These are phyloP conservation scores for Leptothorax acervorum DNA, from an alignment of 2,888 invertebrate genomes.

Conservation along the genomic window DNA sequence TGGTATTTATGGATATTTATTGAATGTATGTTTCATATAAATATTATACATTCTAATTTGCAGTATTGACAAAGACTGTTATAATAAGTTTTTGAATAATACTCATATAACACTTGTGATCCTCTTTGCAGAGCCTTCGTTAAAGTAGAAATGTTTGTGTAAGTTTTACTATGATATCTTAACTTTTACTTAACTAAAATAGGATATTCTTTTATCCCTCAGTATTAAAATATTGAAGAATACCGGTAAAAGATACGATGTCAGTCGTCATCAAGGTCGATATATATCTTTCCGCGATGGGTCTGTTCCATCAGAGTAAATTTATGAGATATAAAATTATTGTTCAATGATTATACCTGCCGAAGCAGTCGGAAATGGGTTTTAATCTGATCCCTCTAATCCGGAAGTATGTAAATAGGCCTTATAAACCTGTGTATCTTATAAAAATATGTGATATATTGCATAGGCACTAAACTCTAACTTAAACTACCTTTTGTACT, in stretches of 20 bases:
- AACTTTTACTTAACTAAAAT: neutral
- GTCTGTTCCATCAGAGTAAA: neutral
- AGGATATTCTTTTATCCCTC: neutral
- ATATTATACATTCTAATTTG: constrained; percentile 41
- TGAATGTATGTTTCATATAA: constrained; percentile 26
- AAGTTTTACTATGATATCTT: neutral
- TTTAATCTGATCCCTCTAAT: constrained; percentile 2
- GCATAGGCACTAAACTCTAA: constrained; percentile 61
- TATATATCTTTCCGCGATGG: constrained; percentile 10
- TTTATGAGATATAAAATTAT: constrained; percentile 14
- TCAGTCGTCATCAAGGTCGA: neutral
- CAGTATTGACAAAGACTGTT: constrained; percentile 48
- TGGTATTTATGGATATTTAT: constrained; percentile 18
- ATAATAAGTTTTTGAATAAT: constrained; percentile 21
- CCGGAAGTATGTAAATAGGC: constrained; percentile 41
- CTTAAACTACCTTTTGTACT: constrained; percentile 63
- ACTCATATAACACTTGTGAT: constrained; percentile 10
- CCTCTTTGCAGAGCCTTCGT: constrained; percentile 9
- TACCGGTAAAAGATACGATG: neutral
- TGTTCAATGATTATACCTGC: neutral
- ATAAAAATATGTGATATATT: constrained; percentile 61
- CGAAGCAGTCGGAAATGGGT: neutral
- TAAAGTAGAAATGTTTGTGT: neutral
- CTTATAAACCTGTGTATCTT: constrained; percentile 61
- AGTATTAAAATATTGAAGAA: neutral